Evolutionary conservation across 2,797 vertebrate species (phyloP).

Genomic region (Zalophus californianus): DNA sequence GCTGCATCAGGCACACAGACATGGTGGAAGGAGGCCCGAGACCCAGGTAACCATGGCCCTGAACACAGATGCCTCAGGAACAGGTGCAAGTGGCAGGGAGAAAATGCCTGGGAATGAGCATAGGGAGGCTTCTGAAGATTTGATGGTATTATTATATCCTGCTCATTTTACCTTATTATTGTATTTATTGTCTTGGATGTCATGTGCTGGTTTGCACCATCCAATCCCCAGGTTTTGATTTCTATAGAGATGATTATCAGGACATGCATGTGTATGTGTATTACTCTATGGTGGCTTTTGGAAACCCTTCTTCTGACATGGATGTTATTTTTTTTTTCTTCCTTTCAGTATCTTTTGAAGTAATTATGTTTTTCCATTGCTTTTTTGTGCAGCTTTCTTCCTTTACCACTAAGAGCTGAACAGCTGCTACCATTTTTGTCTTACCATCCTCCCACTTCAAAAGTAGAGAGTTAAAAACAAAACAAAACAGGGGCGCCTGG

Average conservation of each 20-base stretch:
- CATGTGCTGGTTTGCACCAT: not conserved
- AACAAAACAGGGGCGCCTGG: not conserved
- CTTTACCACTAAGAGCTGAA: constrained; percentile 24
- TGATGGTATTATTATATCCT: not conserved
- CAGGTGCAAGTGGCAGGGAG: not conserved
- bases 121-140: not conserved
- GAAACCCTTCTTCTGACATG: not conserved
- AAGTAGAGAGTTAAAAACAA: not conserved
- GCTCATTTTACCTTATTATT: not conserved
- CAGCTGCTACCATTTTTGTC: constrained; percentile 53
- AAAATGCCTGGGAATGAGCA: not conserved
- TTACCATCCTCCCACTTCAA: constrained; percentile 20
- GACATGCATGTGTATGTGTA: not conserved
- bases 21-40: not conserved
- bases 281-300: not conserved
- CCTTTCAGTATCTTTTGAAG: not conserved
- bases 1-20: not conserved
- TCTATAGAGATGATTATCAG: not conserved
- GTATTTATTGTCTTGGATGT: not conserved
- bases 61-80: not conserved
- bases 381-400: constrained; percentile 14
- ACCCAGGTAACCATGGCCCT: not conserved
- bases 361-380: not conserved
- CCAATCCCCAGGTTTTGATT: not conserved
- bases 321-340: not conserved